Conservation (phyloP, 2,888 invertebrate genomes). For the Automeris io region DNA sequence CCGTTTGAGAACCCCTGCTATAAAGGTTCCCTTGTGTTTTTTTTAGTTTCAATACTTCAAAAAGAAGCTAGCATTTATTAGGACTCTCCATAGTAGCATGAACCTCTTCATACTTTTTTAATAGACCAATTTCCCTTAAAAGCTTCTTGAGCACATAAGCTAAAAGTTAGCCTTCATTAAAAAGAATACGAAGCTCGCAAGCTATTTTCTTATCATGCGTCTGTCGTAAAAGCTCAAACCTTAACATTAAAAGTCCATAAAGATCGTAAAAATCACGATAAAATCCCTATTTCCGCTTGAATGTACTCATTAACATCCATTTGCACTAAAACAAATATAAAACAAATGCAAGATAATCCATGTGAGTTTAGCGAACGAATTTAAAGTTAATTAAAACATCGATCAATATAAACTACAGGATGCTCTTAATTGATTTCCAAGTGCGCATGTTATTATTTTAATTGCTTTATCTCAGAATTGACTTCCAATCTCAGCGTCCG, state of each 20-base stretch:
- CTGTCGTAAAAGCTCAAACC: too few relatives aligned
- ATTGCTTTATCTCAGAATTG: slow-evolving; percentile 1
- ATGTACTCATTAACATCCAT: background rate
- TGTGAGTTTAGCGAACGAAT: background rate
- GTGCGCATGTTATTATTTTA: slow-evolving; percentile 8
- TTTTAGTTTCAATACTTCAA: too few relatives aligned
- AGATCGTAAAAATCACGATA: background rate
- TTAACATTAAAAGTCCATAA: background rate
- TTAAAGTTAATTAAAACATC: slow-evolving; percentile 7
- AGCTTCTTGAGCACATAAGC: too few relatives aligned
- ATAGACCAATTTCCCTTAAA: too few relatives aligned
- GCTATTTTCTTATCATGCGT: too few relatives aligned
- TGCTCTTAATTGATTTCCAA: slow-evolving; percentile 9
- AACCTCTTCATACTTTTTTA: too few relatives aligned
- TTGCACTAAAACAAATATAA: slow-evolving; percentile 1
- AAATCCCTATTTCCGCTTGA: background rate
- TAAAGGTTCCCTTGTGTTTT: too few relatives aligned
- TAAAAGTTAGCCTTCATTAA: too few relatives aligned
- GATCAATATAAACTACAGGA: slow-evolving; percentile 7
- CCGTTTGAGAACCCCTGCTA: too few relatives aligned
- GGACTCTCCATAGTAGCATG: too few relatives aligned
- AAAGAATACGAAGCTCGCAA: too few relatives aligned
- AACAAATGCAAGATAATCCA: background rate
- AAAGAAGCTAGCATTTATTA: too few relatives aligned
- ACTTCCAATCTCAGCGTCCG: slow-evolving; percentile 1